Base-by-base conservation (phyloP, 2,888 invertebrate species). In the Allacma fusca region DNA sequence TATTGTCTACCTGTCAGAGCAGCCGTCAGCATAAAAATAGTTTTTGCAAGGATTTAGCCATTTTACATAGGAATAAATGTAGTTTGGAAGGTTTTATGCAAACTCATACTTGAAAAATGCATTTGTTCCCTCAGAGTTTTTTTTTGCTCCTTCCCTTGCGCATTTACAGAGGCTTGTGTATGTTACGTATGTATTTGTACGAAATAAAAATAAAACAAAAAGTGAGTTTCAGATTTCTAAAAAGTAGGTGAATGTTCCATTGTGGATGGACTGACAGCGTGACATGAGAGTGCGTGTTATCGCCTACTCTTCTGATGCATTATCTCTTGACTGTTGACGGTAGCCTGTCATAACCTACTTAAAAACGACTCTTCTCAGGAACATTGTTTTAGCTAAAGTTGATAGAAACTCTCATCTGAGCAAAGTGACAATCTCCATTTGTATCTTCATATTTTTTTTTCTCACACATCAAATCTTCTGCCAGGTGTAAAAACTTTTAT, bases 241-340 rank as follows among this genome's bases (percentile, higher is more conserved):
- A 50, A 50, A 50, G 50, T 50, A 50, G 50, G 50, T 50, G 50
- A 50, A 50, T 50, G 50, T n/a, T 50, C n/a, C 16, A 50, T 50
- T 50, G 50, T n/a, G n/a, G 50, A 50, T 50, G 50, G n/a, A 50
- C 50, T 50, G 50, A 50, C 50, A 50, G 50, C 50, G 50, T 50
- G 50, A 50, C 50, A 50, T 50, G 50, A 50, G 50, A 50, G 19
- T 50, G 50, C 50, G 50, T 50, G 50, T 50, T 50, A 50, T 50
- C 50, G 50, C 50, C 7, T 50, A 50, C n/a, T 50, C 50, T 50
- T 50, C 19, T 50, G 5, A 50, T 2, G 2, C 2, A 50, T 50
- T 50, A 50, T 50, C 50, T n/a, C n/a, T n/a, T n/a, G n/a, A n/a
- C n/a, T n/a, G 2, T 50, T 50, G 34, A 34, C 34, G 4, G 50